Percentiles rank a stretch among this genome's conserved stretches.
phyloP scores from a whole-genome alignment of 2,888 invertebrate species.

The Caenorhabditis parvicauda region DNA sequence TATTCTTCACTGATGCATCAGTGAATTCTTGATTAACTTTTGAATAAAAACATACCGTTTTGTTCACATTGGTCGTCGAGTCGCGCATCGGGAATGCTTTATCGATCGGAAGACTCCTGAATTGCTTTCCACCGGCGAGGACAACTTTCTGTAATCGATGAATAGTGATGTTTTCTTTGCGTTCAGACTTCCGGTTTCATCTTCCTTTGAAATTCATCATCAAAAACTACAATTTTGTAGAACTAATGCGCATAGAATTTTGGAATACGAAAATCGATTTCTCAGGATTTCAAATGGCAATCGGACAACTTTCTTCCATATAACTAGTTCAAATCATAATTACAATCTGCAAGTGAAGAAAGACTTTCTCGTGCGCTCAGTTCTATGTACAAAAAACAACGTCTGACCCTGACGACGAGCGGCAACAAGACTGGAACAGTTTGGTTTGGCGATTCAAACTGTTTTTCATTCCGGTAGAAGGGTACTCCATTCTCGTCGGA shows the following conservation, averaged over 20 bases:
- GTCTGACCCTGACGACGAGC: conserved; percentile 23
- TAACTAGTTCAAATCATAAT: not conserved
- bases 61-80: too few species aligned
- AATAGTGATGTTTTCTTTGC: not conserved
- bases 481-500: conserved; percentile 3
- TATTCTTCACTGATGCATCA: too few species aligned
- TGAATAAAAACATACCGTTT: too few species aligned
- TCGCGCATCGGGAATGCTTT: conserved; percentile 20
- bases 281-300: too few species aligned
- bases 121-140: conserved; percentile 20
- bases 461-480: conserved; percentile 13
- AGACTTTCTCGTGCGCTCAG: too few species aligned
- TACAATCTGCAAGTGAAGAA: not conserved
- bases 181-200: too few species aligned
- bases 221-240: too few species aligned
- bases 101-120: conserved; percentile 22
- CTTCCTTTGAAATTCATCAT: too few species aligned
- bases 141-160: conserved; percentile 16
- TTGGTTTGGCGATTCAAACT: conserved; percentile 14
- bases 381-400: too few species aligned
- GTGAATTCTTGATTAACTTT: too few species aligned
- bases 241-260: too few species aligned
- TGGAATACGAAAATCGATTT: too few species aligned
- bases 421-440: conserved; percentile 20
- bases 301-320: not conserved